Conservation (phyloP, 2,113 vertebrate genomes). For the Tragulus kanchil region DNA sequence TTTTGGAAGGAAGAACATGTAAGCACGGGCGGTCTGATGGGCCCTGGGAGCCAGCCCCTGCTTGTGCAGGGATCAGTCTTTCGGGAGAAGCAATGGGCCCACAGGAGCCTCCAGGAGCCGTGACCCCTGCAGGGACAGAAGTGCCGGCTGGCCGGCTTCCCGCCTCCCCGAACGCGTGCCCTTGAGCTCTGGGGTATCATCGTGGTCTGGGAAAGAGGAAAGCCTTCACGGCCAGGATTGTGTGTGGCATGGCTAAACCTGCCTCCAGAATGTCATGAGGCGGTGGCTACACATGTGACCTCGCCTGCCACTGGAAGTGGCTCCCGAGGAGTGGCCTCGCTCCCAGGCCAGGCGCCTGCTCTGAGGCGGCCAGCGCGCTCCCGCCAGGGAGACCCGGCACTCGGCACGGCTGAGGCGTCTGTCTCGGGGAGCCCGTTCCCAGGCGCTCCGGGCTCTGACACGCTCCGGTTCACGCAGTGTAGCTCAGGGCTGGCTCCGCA, state of each 20-base stretch:
- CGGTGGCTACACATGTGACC: fast-evolving
- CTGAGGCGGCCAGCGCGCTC: fast-evolving
- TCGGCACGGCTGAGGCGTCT: fast-evolving
- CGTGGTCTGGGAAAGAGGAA: neutral
- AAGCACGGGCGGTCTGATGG: fast-evolving
- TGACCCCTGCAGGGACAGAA: fast-evolving
- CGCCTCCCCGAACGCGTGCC: neutral
- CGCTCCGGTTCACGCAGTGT: fast-evolving
- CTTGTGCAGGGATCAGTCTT: fast-evolving
- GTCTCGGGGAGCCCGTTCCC: fast-evolving
- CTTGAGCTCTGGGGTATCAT: fast-evolving
- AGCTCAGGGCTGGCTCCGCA: fast-evolving
- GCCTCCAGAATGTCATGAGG: neutral
- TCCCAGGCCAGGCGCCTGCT: fast-evolving
- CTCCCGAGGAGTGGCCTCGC: neutral
- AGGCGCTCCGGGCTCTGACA: fast-evolving
- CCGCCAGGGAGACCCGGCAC: fast-evolving
- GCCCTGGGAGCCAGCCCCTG: too few relatives aligned
- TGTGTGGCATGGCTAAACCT: neutral
- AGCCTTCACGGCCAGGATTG: neutral
- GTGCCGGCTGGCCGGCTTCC: too few relatives aligned
- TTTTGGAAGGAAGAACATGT: neutral
- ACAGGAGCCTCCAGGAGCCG: fast-evolving
- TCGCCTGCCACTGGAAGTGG: fast-evolving
- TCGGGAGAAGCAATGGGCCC: fast-evolving